These are phyloP conservation scores for Rhizomys pruinosus DNA, from an alignment of 2,113 vertebrate genomes.

Conservation along the genomic window DNA sequence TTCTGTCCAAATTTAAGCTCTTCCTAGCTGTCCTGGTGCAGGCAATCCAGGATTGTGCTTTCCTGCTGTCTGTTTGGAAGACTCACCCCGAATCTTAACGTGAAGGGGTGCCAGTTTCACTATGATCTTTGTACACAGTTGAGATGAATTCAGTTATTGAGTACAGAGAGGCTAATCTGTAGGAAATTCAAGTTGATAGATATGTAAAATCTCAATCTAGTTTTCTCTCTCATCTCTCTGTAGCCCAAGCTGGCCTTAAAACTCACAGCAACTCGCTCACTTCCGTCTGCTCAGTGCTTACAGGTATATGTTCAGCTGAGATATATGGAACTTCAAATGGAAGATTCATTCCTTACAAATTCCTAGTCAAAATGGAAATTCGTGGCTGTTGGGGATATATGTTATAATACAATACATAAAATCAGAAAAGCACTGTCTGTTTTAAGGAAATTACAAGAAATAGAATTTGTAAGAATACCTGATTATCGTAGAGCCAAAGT, in stretches of 20 bases:
- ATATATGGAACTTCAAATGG: not conserved
- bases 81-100: not conserved
- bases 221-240: not conserved
- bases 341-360: not conserved
- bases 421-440: not conserved
- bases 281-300: no score
- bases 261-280: not conserved
- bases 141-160: not conserved
- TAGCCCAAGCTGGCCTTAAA: not conserved
- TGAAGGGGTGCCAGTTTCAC: not conserved
- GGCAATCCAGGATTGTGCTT: not conserved
- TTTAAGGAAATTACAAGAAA: not conserved
- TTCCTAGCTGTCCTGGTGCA: not conserved
- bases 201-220: not conserved
- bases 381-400: not conserved
- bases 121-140: not conserved
- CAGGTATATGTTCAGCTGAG: not conserved
- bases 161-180: not conserved
- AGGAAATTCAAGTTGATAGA: not conserved
- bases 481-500: not conserved
- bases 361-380: slow-evolving; percentile 18
- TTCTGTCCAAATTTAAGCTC: not conserved
- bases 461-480: not conserved
- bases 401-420: not conserved
- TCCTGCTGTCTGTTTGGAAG: not conserved